Evolutionary conservation across 2,888 invertebrate genomes (phyloP).

Genomic region (Nomada flava): DNA sequence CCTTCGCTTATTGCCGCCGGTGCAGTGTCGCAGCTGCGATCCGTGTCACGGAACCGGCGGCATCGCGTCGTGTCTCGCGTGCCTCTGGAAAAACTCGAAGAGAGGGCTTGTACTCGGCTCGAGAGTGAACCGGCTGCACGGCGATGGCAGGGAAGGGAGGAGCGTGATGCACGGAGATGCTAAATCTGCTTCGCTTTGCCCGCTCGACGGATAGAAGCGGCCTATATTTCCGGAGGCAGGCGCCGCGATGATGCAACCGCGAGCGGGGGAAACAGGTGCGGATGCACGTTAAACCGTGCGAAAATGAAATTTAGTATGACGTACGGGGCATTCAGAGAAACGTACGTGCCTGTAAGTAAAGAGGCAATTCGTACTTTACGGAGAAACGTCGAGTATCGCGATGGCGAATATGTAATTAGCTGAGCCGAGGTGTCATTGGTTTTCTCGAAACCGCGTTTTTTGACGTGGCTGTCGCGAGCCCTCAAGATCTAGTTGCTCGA

Average conservation of each 20-base stretch:
- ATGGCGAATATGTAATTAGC: conserved; percentile 7
- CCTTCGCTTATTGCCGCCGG: conserved; percentile 45
- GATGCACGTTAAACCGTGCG: conserved; percentile 35
- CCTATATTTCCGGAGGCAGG: conserved; percentile 67
- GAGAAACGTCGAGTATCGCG: background rate
- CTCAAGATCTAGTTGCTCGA: too few relatives aligned
- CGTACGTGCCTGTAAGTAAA: background rate
- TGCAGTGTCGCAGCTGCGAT: conserved; percentile 46
- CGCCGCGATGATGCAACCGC: conserved; percentile 57
- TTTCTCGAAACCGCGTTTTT: too few relatives aligned
- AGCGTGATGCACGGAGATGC: conserved; percentile 40
- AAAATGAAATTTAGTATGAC: conserved; percentile 42
- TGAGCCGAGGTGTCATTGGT: background rate
- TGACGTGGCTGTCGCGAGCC: too few relatives aligned
- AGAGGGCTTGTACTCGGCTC: background rate
- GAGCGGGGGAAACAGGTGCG: conserved; percentile 62
- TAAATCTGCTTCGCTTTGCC: conserved; percentile 57
- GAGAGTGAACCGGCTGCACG: conserved; percentile 11
- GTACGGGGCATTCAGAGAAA: background rate
- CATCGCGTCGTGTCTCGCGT: conserved; percentile 18
- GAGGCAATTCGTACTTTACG: conserved; percentile 5
- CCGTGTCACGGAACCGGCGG: conserved; percentile 50
- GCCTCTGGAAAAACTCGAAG: conserved; percentile 60
- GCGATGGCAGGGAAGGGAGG: background rate
- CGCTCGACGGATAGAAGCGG: conserved; percentile 54